Base-by-base conservation (phyloP, 2,113 vertebrate genomes). In the Balaeniceps rex region DNA sequence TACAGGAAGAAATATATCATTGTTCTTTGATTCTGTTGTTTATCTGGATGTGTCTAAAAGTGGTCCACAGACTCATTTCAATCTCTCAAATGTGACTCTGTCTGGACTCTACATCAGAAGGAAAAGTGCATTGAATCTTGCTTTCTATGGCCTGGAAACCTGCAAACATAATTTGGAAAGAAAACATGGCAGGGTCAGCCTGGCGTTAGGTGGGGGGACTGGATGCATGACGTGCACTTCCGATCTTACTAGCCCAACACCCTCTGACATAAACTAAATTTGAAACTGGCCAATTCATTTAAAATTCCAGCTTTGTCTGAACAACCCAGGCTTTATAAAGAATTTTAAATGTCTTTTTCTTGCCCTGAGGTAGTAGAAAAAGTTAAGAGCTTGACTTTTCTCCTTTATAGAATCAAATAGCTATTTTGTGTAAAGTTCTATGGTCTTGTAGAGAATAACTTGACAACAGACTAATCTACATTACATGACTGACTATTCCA, bases 201-300 rank as follows among this genome's bases (percentile, higher is more conserved):
- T 26, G 40, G 9, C 4, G 8, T 65, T 38, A 47, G 11, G 47
- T 21, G 12, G 1, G 16, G 16, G 7, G 4, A 47, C 6, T 4
- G 38, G 49, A 31, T 24, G 11, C 11, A 7, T 29, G 24, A 49
- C 13, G 19, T 31, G 2, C 6, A 19, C 6, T 28, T 33, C 4
- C 12, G 14, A 17, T 7, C 64, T 21, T 71, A 19, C 1, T 0
- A 71, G 36, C 6, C 28, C 34, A 70, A 3, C 4, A 2, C 2
- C 0, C 2, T 51, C 23, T 81, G 44, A 81, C 17, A 66, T 9
- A 61, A 78, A 10, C 5, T 58, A 26, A 12, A 9, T 68, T 28
- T 40, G 21, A 75, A 93, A 81, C 17, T 3, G 1, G 7, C 1
- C 57, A 49, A 33, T 19, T 66, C 4, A 28, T 60, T 80, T 75